Evolutionary conservation across 2,113 vertebrate genomes (phyloP).

Genomic region (Leptobrachium ailaonicum): DNA sequence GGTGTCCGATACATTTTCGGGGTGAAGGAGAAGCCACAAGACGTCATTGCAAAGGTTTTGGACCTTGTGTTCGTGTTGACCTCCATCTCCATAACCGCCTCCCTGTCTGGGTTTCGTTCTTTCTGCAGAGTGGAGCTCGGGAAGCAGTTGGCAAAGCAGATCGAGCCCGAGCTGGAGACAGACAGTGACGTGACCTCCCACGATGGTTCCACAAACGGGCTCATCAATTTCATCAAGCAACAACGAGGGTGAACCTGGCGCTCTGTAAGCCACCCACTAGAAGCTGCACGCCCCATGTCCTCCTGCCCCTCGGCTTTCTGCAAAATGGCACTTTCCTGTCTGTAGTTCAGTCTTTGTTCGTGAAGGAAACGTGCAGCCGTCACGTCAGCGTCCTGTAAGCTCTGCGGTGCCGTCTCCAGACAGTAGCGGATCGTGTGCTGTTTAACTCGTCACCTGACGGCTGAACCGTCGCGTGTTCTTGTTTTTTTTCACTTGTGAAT

Average conservation of each 20-base stretch:
- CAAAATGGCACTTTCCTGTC: constrained; percentile 63
- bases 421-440: neutral
- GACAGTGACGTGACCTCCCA: constrained; percentile 77
- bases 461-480: neutral
- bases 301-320: constrained; percentile 56
- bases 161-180: constrained; percentile 88
- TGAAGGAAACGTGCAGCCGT: constrained; percentile 13
- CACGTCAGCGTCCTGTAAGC: neutral
- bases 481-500: constrained; percentile 5
- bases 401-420: neutral
- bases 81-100: too few relatives aligned
- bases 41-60: too few relatives aligned
- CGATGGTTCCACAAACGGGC: constrained; percentile 92
- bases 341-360: constrained; percentile 60
- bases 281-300: constrained; percentile 51
- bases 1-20: too few relatives aligned
- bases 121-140: constrained; percentile 87
- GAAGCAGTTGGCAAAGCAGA: constrained; percentile 95
- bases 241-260: constrained; percentile 70
- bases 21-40: too few relatives aligned
- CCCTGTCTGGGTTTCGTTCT: too few relatives aligned
- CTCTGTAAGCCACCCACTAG: neutral
- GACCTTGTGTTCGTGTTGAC: too few relatives aligned
- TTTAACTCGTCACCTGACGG: neutral
- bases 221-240: constrained; percentile 94